phyloP scores from a whole-genome alignment of 1,140 invertebrate species.

The Platyura marginata region DNA sequence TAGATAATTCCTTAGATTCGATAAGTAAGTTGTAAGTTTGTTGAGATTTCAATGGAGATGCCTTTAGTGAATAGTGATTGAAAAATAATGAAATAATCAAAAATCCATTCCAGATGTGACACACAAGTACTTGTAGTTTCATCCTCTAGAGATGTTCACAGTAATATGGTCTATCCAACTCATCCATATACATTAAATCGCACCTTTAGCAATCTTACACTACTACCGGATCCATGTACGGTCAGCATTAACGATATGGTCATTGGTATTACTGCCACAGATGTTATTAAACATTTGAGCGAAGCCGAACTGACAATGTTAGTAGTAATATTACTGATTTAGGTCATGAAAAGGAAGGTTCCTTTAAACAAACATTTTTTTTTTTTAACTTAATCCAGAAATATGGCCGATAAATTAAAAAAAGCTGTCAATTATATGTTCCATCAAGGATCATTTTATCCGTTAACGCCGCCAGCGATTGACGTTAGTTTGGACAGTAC shows the following conservation, averaged over 20 bases:
- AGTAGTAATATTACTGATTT: slow-evolving; percentile 18
- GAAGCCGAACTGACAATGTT: slow-evolving; percentile 59
- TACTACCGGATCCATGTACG: slow-evolving; percentile 62
- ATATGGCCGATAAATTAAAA: slow-evolving; percentile 40
- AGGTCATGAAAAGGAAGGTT: not conserved
- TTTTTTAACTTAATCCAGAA: slow-evolving; percentile 6
- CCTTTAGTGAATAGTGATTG: too few species aligned
- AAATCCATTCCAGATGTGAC: slow-evolving; percentile 29
- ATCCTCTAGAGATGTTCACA: slow-evolving; percentile 55
- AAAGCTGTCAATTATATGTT: slow-evolving; percentile 56
- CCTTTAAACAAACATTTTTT: not conserved
- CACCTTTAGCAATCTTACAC: slow-evolving; percentile 35
- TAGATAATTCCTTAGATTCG: too few species aligned
- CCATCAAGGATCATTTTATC: slow-evolving; percentile 61
- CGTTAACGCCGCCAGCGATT: slow-evolving; percentile 52
- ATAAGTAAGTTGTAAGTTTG: too few species aligned
- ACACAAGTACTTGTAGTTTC: slow-evolving; percentile 56
- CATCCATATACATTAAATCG: slow-evolving; percentile 37
- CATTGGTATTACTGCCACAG: slow-evolving; percentile 61
- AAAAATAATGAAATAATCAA: too few species aligned
- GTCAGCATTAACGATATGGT: slow-evolving; percentile 56
- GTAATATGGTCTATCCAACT: slow-evolving; percentile 63
- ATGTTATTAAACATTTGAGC: slow-evolving; percentile 61
- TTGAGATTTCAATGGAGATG: too few species aligned
- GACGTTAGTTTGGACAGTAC: slow-evolving; percentile 47